Evolutionary conservation across 2,888 invertebrate genomes (phyloP), one percentile per base, ranked within the genome.

Genomic region (Ophraella communa): DNA sequence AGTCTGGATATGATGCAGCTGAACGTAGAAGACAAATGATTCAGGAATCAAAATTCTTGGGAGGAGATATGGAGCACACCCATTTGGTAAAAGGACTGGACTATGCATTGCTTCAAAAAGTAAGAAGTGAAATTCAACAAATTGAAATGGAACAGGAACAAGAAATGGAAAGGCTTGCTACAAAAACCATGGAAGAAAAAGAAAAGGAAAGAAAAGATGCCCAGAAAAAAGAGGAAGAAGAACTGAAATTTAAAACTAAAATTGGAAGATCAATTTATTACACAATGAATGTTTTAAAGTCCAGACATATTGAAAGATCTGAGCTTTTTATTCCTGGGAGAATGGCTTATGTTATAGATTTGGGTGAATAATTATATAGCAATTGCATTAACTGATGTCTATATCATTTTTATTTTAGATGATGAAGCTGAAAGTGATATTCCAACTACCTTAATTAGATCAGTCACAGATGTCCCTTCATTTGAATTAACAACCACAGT

Each of bases 81-180:
- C 99, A 99, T 84, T 96, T 99, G 87, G 99, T 99, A 74, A 99
- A 99, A 84, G 99, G 96, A 70, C 83, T 89, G 52, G 96, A 96
- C 86, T 96, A 94, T 81, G 95, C 96, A 0, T 83, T 96, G 55
- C 82, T 96, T 62, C 95, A 96, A 77, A 94, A 98, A 86, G 89
- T 97, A 49, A 96, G 96, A 51, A 96, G 96, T 70, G 98, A 99
- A 82, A 95, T 98, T 68, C 84, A 84, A 62, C 84, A 83, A 33
- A 91, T 91, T 64, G 96, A 96, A 78, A 87, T 87, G 59, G 93
- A 94, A 74, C 90, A 92, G 76, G 94, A 95, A 71, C 88, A 89
- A 0, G 93, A 95, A 79, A 87, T 93, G 84, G 94, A 92, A 76
- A 86, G 89, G 62, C 80, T 91, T 39, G 92, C 89, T 5, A 85